Conservation (phyloP, 2,888 invertebrate genomes). For the Pterostichus niger region DNA sequence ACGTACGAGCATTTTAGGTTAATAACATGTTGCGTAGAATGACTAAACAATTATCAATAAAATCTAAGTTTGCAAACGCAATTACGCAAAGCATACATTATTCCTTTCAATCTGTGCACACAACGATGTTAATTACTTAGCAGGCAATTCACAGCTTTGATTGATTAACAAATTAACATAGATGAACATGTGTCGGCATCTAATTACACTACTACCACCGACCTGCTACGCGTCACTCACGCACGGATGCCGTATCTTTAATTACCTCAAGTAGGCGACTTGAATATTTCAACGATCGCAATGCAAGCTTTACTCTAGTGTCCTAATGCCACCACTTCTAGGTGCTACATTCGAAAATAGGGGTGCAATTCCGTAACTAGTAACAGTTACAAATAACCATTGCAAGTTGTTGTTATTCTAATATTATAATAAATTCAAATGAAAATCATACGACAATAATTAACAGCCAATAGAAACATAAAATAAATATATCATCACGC, state of each 20-base stretch:
- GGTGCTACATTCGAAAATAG: no score
- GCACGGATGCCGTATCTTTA: constrained; percentile 18
- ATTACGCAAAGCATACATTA: constrained; percentile 54
- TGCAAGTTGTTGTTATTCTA: no score
- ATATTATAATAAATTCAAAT: no score
- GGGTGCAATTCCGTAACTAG: no score
- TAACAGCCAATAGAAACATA: no score
- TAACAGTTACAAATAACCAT: no score
- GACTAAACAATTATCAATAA: constrained; percentile 47
- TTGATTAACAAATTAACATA: constrained; percentile 63
- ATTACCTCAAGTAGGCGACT: constrained; percentile 30
- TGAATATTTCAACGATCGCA: constrained; percentile 24
- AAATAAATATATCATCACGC: no score
- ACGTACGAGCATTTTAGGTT: not conserved
- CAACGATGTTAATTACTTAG: constrained; percentile 57
- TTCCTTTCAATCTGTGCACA: constrained; percentile 34
- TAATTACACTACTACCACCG: constrained; percentile 53
- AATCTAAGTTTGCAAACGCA: constrained; percentile 33
- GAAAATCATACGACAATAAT: no score
- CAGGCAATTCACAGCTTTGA: constrained; percentile 50
- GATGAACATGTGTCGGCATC: constrained; percentile 60
- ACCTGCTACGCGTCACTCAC: constrained; percentile 35
- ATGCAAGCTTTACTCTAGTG: not conserved
- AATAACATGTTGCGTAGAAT: constrained; percentile 9
- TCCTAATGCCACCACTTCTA: no score